These are phyloP conservation scores for Neosalanx taihuensis DNA, from an alignment of 2,797 vertebrate genomes.

Conservation along the genomic window DNA sequence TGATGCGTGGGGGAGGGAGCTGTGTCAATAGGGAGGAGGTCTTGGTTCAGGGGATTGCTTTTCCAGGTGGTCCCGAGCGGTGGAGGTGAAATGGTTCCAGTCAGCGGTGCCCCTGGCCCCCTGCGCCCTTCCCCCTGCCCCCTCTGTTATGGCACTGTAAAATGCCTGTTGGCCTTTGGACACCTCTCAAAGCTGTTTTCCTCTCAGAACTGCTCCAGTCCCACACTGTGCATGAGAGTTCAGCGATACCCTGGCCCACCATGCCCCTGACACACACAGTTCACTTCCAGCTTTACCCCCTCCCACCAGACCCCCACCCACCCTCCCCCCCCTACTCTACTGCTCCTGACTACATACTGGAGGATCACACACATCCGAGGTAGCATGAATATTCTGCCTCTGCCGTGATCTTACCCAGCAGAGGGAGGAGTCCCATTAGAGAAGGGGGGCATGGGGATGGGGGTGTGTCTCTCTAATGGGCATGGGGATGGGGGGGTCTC, in stretches of 20 bases:
- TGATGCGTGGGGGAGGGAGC: background rate
- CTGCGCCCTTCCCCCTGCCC: constrained; percentile 17
- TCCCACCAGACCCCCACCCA: background rate
- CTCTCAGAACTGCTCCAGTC: background rate
- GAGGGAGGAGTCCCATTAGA: constrained; percentile 50
- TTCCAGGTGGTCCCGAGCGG: constrained; percentile 56
- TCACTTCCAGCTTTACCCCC: constrained; percentile 29
- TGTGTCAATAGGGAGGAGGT: constrained; percentile 31
- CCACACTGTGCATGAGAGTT: constrained; percentile 16
- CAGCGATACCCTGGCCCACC: background rate
- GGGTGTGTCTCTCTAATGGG: constrained; percentile 65
- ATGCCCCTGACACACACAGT: constrained; percentile 36
- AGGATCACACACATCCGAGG: constrained; percentile 51
- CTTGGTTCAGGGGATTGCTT: constrained; percentile 49
- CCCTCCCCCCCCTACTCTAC: too few relatives aligned
- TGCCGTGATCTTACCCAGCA: constrained; percentile 54
- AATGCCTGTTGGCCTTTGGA: constrained; percentile 31
- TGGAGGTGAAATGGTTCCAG: constrained; percentile 18
- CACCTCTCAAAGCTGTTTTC: constrained; percentile 32
- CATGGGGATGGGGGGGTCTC: constrained; percentile 44
- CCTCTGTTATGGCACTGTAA: constrained; percentile 52
- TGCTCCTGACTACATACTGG: constrained; percentile 13
- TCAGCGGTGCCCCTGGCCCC: constrained; percentile 35
- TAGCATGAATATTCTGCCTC: constrained; percentile 71
- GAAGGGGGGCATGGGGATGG: constrained; percentile 38